Percentiles rank a stretch among this genome's conserved stretches.
Evolutionary conservation across 2,113 vertebrate species (phyloP).

Genomic region (Gorsachius goisagi): DNA sequence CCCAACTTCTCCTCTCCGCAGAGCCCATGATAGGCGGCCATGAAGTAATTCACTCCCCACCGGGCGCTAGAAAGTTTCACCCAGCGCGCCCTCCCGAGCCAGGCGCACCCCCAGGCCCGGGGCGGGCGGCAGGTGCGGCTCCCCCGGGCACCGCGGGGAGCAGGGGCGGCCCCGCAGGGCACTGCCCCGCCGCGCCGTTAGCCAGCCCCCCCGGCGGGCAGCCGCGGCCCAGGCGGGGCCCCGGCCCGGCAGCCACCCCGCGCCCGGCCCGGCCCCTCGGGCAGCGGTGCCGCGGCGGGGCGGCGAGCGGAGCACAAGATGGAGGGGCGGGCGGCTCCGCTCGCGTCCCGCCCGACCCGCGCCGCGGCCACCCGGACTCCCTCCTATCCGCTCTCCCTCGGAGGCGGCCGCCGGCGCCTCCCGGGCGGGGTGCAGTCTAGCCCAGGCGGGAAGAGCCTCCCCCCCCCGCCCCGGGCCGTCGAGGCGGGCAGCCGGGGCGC

Average conservation of each 20-base stretch:
- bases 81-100: background rate
- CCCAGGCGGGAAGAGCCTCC: background rate
- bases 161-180: background rate
- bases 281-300: background rate
- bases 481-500: background rate
- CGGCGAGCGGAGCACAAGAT: background rate
- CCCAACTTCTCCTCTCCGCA: fast-evolving
- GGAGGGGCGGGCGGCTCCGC: background rate
- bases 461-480: too few species aligned
- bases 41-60: fast-evolving
- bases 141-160: background rate
- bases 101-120: too few species aligned
- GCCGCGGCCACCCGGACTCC: background rate
- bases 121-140: too few species aligned
- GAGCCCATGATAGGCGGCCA: background rate
- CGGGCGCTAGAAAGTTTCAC: background rate
- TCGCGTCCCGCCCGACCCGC: background rate
- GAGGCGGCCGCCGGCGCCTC: background rate
- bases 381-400: background rate
- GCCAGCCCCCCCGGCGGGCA: background rate
- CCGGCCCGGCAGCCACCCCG: background rate
- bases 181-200: background rate
- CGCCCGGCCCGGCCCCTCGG: background rate
- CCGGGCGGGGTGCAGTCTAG: background rate
- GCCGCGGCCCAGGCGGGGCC: background rate